Evolutionary conservation across 2,113 vertebrate species (phyloP), one percentile per base, ranked within the genome.

Genomic region (Chaetodon trifascialis): DNA sequence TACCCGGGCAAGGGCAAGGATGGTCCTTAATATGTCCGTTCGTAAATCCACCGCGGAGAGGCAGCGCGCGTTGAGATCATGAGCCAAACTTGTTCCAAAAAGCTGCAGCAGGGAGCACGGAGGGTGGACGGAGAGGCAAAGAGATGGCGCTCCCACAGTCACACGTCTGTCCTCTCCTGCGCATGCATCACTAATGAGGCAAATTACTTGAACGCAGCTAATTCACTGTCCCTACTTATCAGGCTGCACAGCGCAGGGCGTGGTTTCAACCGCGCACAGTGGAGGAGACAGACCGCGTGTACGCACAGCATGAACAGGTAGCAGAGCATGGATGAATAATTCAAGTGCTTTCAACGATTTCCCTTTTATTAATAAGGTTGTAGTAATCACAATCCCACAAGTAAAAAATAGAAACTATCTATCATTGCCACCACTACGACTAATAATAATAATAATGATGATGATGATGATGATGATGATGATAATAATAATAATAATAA

Each of bases 221-320:
- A 90, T 93, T 93, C 51, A 60, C 62, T 47, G 23, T 54, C 25
- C 0, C 11, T 7, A 94, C 95, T 95, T 96, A 96, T 96, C 95
- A 93, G 30, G 30, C 30, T 30, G 30, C 91, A 88, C 91, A 90
- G 93, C 91, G 90, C 92, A 92, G 96, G 96, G 96, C 95, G 96
- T 93, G 94, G 95, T 95, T 95, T 95, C 94, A 92, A 94, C 9
- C 60, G 0, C 36, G n/a, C n/a, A n/a, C n/a, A n/a, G n/a, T 30
- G 30, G 30, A 30, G 30, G 30, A 30, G 30, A 30, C 30, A 30
- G 30, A 30, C 30, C 30, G 30, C 30, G 30, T 30, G 30, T 30
- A 30, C 3, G 3, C 30, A 30, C 30, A 30, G 30, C 30, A 30
- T 30, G 30, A 30, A 30, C 30, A 30, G 30, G 30, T 30, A 30